phyloP scores from a whole-genome alignment of 2,113 vertebrate species.

The Prolemur simus region DNA sequence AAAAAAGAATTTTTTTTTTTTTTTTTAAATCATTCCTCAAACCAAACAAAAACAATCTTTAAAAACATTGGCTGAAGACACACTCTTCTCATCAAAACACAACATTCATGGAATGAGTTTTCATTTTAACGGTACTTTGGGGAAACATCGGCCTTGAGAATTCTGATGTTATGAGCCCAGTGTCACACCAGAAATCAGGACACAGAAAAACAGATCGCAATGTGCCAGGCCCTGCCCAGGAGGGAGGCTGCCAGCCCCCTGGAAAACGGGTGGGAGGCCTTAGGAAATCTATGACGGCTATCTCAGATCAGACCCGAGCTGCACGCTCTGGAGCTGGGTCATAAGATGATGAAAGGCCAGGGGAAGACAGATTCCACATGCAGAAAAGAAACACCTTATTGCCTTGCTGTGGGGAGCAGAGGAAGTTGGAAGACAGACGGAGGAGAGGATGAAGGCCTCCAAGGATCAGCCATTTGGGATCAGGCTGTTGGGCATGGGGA shows the following conservation, averaged over 20 bases:
- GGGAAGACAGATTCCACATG: neutral
- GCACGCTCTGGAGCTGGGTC: neutral
- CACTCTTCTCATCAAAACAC: constrained; percentile 35
- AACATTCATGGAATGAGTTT: constrained; percentile 16
- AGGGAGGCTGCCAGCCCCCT: neutral
- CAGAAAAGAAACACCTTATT: neutral
- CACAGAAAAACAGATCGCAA: neutral
- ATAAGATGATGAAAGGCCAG: neutral
- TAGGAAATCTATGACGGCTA: neutral
- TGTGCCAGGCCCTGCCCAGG: neutral
- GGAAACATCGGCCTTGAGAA: constrained; percentile 39
- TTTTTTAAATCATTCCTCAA: neutral
- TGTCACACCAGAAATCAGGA: constrained; percentile 43
- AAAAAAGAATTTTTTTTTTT: neutral
- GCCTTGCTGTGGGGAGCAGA: neutral
- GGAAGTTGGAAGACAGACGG: neutral
- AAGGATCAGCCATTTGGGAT: neutral
- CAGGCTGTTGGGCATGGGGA: neutral
- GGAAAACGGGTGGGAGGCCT: neutral
- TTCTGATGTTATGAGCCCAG: neutral
- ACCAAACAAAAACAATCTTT: constrained; percentile 18
- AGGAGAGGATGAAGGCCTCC: neutral
- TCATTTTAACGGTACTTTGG: constrained; percentile 12
- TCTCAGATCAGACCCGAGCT: neutral
- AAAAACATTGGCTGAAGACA: constrained; percentile 1